Base-by-base conservation (phyloP, 2,888 invertebrate genomes). In the Acanthosepion lycidas region DNA sequence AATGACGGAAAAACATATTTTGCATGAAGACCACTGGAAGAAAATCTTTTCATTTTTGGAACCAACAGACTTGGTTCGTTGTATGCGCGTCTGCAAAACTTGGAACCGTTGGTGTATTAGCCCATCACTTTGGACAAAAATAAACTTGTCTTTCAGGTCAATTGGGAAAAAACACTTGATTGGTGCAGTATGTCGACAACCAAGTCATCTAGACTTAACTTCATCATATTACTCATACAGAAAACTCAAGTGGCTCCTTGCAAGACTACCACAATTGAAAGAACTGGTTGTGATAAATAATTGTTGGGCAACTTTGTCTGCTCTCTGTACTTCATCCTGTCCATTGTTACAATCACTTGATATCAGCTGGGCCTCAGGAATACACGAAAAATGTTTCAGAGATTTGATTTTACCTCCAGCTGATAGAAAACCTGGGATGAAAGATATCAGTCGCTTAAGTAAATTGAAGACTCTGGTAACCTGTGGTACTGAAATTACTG, bases 191-290 rank as follows among this genome's bases (percentile, higher is more conserved):
- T 98, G 99, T 12, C 98, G 99, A 0, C 99, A 99, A 97, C 99
- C 99, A 0, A 98, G 98, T 95, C 98, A 98, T 94, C 98, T 99
- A n/a, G 98, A 98, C 51, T 98, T 99, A 92, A 98, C 99, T 97
- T 99, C 99, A 98, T 98, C 99, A 95, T 98, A 98, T 96, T 98
- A 99, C 95, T 98, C 98, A 55, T 98, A 99, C 96, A 98, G 98
- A 94, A 99, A 99, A 97, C 98, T 99, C n/a, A 98, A 98, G 0
- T 99, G 99, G 99, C 97, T 99, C n/a, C 98, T 99, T 51, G 98
- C 98, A 28, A 98, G 99, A 28, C 98, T 99, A 95, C 99, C 99
- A 0, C 98, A 98, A 20, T 98, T 99, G 48, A 98, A 98, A 95
- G 98, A 98, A 95, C 98, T 99, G 28, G 98, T 98, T 6, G 97